These are phyloP conservation scores for Henicopernis longicauda DNA, from an alignment of 2,113 vertebrate species.

Conservation along the genomic window DNA sequence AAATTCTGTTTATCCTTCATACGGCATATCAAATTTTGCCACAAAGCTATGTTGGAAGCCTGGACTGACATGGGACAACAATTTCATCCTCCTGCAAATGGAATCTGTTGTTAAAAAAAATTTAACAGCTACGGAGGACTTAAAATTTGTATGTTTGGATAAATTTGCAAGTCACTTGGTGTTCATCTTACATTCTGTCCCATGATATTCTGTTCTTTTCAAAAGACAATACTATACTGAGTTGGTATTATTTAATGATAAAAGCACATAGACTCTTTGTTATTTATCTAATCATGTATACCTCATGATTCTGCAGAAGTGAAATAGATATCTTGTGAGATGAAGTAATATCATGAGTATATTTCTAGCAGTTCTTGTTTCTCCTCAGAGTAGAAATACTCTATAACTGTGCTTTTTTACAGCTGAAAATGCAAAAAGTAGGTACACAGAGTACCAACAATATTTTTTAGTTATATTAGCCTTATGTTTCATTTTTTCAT, in stretches of 20 bases:
- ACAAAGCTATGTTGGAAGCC: neutral
- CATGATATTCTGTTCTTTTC: neutral
- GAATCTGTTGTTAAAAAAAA: neutral
- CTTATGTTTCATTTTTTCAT: neutral
- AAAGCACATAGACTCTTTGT: neutral
- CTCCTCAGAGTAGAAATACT: neutral
- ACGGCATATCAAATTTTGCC: neutral
- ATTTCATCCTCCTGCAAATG: neutral
- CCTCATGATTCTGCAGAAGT: neutral
- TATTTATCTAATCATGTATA: neutral
- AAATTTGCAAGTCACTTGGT: neutral
- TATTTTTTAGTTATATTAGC: neutral
- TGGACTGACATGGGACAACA: neutral
- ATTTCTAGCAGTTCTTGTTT: neutral
- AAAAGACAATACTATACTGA: neutral
- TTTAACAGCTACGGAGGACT: neutral
- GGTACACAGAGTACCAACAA: neutral
- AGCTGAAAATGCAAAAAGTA: neutral
- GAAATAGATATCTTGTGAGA: neutral
- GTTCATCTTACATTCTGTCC: neutral
- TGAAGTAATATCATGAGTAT: neutral
- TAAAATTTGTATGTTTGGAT: neutral
- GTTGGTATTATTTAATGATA: neutral
- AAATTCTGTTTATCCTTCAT: neutral
- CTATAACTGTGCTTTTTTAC: neutral